A percentile compares a stretch with the other conserved stretches of the same genome.
Evolutionary conservation across 2,888 invertebrate species (phyloP).

Genomic region (Lapara coniferarum): DNA sequence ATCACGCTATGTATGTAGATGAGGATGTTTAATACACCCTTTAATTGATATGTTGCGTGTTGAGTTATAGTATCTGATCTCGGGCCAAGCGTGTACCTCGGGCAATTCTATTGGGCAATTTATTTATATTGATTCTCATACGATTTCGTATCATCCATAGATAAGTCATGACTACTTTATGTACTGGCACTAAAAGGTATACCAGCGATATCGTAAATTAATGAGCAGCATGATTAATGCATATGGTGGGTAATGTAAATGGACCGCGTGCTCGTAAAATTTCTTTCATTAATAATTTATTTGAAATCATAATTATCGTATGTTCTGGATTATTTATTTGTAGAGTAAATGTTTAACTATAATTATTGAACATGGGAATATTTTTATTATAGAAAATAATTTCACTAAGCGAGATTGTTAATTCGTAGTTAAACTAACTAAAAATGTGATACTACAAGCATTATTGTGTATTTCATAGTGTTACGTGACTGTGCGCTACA

Average conservation of each 20-base stretch:
- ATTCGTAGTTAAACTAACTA: too few species aligned
- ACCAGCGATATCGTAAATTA: slow-evolving; percentile 37
- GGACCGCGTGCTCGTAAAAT: slow-evolving; percentile 22
- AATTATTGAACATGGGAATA: too few species aligned
- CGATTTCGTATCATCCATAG: slow-evolving; percentile 64
- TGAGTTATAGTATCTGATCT: slow-evolving; percentile 75
- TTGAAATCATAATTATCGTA: slow-evolving; percentile 2
- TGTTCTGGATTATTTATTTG: not conserved
- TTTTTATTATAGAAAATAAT: too few species aligned
- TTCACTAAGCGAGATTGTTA: too few species aligned
- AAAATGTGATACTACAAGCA: not conserved
- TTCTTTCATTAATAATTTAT: slow-evolving; percentile 22
- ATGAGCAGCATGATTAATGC: slow-evolving; percentile 36
- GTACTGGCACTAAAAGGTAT: slow-evolving; percentile 44
- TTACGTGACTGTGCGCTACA: slow-evolving; percentile 33
- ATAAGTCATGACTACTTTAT: slow-evolving; percentile 66
- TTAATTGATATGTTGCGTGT: slow-evolving; percentile 80
- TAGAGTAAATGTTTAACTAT: not conserved
- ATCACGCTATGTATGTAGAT: slow-evolving; percentile 59
- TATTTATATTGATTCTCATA: slow-evolving; percentile 77
- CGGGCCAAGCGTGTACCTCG: slow-evolving; percentile 60
- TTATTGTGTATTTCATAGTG: not conserved
- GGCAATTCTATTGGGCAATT: slow-evolving; percentile 76
- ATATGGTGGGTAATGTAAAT: slow-evolving; percentile 30
- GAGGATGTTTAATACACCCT: slow-evolving; percentile 69